Conservation (phyloP, 2,888 invertebrate species). For the Chrysopilus asiliformis region DNA sequence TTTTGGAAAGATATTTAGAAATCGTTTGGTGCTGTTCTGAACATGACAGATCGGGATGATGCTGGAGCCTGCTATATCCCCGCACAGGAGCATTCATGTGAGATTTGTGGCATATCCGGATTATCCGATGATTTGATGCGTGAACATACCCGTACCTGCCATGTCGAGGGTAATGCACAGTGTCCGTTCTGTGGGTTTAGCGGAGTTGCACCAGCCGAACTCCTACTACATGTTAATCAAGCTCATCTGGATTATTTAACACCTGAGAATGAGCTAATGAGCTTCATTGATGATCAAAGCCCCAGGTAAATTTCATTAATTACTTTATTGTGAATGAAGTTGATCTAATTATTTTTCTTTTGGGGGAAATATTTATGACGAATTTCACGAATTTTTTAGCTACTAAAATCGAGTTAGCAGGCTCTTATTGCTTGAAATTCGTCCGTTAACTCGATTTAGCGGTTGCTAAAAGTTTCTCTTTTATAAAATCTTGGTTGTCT, state of each 20-base stretch:
- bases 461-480: too few relatives aligned
- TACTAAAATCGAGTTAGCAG: too few relatives aligned
- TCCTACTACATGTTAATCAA: slow-evolving; percentile 66
- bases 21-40: not conserved
- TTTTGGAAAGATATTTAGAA: too few relatives aligned
- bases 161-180: slow-evolving; percentile 62
- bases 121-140: slow-evolving; percentile 67
- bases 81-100: slow-evolving; percentile 45
- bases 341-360: not conserved
- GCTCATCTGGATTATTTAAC: slow-evolving; percentile 74
- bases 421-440: too few relatives aligned
- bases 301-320: slow-evolving; percentile 35
- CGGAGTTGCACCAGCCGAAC: slow-evolving; percentile 56
- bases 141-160: slow-evolving; percentile 61
- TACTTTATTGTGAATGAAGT: not conserved
- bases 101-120: slow-evolving; percentile 74
- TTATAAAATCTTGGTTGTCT: too few relatives aligned
- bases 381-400: too few relatives aligned
- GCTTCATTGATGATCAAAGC: slow-evolving; percentile 62
- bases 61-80: slow-evolving; percentile 16
- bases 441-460: too few relatives aligned
- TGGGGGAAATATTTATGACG: too few relatives aligned
- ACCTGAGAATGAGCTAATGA: slow-evolving; percentile 62
- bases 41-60: slow-evolving; percentile 17
- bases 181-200: slow-evolving; percentile 74